These are phyloP conservation scores for Oreortyx pictus DNA, from an alignment of 2,797 vertebrate species.

Conservation along the genomic window DNA sequence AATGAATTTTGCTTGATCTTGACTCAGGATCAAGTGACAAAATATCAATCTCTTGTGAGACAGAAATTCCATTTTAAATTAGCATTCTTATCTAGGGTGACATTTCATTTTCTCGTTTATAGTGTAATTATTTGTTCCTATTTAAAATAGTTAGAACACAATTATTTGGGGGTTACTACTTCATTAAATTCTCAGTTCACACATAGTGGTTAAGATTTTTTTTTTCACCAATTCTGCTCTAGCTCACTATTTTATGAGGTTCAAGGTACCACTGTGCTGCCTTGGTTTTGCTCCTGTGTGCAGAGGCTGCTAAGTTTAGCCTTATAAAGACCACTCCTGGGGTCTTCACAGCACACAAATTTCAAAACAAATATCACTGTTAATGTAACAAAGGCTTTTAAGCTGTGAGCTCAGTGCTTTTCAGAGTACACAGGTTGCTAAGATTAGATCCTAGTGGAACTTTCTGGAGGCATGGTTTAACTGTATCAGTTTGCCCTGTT, in stretches of 20 bases:
- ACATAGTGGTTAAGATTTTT: neutral
- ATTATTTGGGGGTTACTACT: neutral
- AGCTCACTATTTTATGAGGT: neutral
- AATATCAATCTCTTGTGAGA: constrained; percentile 2
- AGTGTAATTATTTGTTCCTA: neutral
- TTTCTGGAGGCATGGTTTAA: neutral
- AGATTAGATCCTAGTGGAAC: neutral
- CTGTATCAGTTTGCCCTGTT: neutral
- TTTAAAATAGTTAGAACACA: constrained; percentile 9
- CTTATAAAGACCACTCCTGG: neutral
- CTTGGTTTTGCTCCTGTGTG: neutral
- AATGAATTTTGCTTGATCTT: constrained; percentile 7
- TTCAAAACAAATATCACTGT: constrained; percentile 11
- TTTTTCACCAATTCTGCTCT: neutral
- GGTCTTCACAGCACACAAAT: neutral
- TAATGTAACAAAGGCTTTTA: constrained; percentile 2
- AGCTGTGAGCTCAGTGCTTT: neutral
- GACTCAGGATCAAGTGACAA: constrained; percentile 3
- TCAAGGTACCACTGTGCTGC: neutral
- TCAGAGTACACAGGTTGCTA: neutral
- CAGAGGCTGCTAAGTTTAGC: neutral
- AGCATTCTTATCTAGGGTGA: constrained; percentile 25
- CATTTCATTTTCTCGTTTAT: constrained; percentile 47
- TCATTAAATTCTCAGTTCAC: constrained; percentile 9
- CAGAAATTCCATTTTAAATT: constrained; percentile 43